Conservation (phyloP, 2,888 invertebrate species). For the Sinohyriopsis cumingii region DNA sequence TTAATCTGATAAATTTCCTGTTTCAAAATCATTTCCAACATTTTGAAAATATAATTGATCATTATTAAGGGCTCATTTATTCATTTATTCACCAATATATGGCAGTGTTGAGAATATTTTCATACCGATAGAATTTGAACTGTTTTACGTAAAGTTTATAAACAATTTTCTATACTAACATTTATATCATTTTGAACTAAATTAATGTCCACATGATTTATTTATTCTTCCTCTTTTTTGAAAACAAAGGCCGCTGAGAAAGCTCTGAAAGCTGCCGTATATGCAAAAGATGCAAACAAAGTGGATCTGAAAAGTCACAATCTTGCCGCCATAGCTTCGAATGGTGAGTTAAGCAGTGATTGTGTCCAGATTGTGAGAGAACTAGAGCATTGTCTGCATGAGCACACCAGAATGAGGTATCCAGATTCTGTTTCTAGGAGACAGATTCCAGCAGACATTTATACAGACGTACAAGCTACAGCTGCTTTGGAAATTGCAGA, state of each 20-base stretch:
- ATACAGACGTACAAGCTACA: slow-evolving; percentile 14
- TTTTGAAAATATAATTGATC: too few species aligned
- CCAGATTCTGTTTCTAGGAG: slow-evolving; percentile 14
- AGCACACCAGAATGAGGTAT: slow-evolving; percentile 19
- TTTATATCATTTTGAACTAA: not conserved
- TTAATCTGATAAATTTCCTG: too few species aligned
- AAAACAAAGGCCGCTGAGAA: slow-evolving; percentile 12
- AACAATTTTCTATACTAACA: too few species aligned
- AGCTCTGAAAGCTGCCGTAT: slow-evolving; percentile 14
- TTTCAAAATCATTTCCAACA: too few species aligned
- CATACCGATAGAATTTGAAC: too few species aligned
- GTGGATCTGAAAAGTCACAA: not conserved
- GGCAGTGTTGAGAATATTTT: too few species aligned
- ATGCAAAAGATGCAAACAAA: slow-evolving; percentile 5
- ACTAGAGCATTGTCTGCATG: slow-evolving; percentile 8
- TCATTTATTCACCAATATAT: too few species aligned
- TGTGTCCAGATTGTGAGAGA: slow-evolving; percentile 7
- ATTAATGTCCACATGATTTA: not conserved
- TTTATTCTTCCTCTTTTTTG: not conserved
- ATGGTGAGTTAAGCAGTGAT: not conserved
- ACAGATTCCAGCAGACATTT: slow-evolving; percentile 19
- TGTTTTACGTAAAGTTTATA: too few species aligned
- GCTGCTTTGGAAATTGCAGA: slow-evolving; percentile 11
- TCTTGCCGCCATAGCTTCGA: not conserved
- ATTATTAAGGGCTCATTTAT: too few species aligned